These are phyloP conservation scores for Parotocinclus haroldoi DNA, from an alignment of 2,797 vertebrate genomes.

Conservation along the genomic window DNA sequence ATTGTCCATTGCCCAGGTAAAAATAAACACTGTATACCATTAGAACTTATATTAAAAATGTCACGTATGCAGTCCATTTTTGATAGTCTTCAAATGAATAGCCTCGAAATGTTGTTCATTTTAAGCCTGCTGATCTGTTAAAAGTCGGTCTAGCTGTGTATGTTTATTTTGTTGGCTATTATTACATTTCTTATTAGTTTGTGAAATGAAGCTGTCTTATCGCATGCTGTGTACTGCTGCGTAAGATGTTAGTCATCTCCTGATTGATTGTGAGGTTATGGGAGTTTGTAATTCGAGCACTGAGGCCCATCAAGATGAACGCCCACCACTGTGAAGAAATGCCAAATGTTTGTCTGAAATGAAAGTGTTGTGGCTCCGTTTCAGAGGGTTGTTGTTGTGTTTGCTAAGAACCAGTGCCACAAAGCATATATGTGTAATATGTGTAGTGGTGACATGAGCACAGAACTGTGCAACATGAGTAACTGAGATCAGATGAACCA, in stretches of 20 bases:
- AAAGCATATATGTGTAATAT: neutral
- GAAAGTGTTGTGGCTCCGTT: neutral
- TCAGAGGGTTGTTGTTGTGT: neutral
- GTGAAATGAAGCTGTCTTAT: constrained; percentile 10
- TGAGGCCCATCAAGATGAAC: neutral
- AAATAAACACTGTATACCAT: too few relatives aligned
- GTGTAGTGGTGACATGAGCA: constrained; percentile 12
- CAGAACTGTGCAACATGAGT: constrained; percentile 13
- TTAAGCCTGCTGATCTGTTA: constrained; percentile 23
- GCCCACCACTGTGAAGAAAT: constrained; percentile 7
- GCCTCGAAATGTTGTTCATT: neutral
- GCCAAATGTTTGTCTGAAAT: constrained; percentile 15
- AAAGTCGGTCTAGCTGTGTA: constrained; percentile 5
- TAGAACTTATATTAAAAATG: too few relatives aligned
- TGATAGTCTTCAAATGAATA: neutral
- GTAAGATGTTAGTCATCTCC: neutral
- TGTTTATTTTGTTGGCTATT: constrained; percentile 13
- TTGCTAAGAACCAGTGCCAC: constrained; percentile 12
- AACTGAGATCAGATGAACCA: constrained; percentile 27
- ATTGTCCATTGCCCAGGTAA: too few relatives aligned
- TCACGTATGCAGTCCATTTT: too few relatives aligned
- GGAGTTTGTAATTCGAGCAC: neutral
- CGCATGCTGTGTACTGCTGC: neutral
- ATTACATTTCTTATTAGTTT: constrained; percentile 4
- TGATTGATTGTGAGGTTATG: neutral